Conservation (phyloP, 2,888 invertebrate genomes). For the Agrilus cyanescens region DNA sequence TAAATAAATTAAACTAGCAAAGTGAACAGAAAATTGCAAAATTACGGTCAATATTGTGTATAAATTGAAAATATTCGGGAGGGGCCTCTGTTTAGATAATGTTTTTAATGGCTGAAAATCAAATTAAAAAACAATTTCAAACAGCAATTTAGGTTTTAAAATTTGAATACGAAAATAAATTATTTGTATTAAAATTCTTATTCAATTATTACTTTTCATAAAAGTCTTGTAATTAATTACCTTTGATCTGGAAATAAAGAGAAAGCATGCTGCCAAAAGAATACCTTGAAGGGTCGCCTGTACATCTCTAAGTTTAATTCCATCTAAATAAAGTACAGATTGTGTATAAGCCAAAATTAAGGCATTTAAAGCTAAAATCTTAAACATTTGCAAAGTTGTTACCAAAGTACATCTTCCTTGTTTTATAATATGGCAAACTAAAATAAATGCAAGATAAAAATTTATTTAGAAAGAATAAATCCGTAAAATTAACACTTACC, state of each 20-base stretch:
- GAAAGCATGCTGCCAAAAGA: constrained; percentile 89
- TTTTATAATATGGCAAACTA: constrained; percentile 98
- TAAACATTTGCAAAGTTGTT: constrained; percentile 99
- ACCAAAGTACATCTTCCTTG: constrained; percentile 98
- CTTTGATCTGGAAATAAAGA: constrained; percentile 97
- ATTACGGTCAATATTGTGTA: constrained; percentile 95
- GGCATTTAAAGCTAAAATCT: constrained; percentile 96
- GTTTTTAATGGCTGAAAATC: constrained; percentile 74
- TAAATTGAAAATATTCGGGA: constrained; percentile 96
- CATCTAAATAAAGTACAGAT: constrained; percentile 94
- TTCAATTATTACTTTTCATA: background rate
- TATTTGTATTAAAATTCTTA: background rate
- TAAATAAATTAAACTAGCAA: constrained; percentile 78
- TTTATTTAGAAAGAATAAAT: constrained; percentile 21
- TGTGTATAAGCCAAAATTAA: constrained; percentile 96
- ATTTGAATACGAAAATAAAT: background rate
- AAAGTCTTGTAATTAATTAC: constrained; percentile 36
- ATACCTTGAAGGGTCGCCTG: constrained; percentile 97
- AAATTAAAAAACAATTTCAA: constrained; percentile 8
- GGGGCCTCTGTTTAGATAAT: constrained; percentile 84
- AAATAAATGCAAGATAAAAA: constrained; percentile 22
- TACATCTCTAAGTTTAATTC: constrained; percentile 93
- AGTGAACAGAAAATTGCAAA: constrained; percentile 90
- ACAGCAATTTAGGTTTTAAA: background rate
- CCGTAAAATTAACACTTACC: constrained; percentile 48